Evolutionary conservation across 1,140 invertebrate species (phyloP).

Genomic region (Penaeus vannamei): DNA sequence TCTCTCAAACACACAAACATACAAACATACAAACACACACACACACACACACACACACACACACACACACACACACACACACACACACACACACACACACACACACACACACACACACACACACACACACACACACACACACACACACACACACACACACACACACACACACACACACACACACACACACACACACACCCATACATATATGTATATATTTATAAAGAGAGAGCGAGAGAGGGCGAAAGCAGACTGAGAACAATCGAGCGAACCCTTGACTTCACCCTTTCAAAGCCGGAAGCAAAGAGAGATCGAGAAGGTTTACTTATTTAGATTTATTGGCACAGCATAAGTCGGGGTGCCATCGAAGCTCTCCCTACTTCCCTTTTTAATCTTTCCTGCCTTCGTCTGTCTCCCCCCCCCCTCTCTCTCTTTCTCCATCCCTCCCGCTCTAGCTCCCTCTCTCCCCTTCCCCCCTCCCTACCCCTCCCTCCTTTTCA

Average conservation of each 20-base stretch:
- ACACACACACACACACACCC: no score
- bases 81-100: constrained; percentile 40
- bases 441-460: neutral
- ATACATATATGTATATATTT: no score
- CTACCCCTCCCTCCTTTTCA: neutral
- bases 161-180: no score
- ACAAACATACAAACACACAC: neutral
- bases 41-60: neutral
- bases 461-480: neutral
- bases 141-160: no score
- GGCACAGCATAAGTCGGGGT: no score
- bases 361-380: neutral
- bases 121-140: no score
- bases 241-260: neutral
- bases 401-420: neutral
- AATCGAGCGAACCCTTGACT: no score
- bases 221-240: neutral
- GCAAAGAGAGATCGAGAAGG: no score
- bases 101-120: neutral
- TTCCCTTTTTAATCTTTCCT: neutral
- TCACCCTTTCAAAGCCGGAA: no score
- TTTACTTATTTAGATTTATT: no score
- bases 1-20: no score
- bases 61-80: constrained; percentile 7
- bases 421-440: neutral